Evolutionary conservation across 2,113 vertebrate species (phyloP), one percentile per base, ranked within the genome.

Genomic region (Thalassarche chlororhynchos): DNA sequence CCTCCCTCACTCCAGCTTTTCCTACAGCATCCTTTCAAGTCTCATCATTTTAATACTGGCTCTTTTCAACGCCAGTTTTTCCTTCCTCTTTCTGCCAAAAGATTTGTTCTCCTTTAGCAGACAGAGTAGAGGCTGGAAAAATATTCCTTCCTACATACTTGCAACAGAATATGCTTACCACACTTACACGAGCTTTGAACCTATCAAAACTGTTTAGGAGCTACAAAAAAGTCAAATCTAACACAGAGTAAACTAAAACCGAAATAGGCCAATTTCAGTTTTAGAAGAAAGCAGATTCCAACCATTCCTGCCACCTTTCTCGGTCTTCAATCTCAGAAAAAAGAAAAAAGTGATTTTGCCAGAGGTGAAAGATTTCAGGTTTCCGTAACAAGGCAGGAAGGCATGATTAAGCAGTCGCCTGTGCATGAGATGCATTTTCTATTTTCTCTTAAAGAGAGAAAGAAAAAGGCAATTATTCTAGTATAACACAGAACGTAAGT

Each of bases 71-170:
- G 71, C 54, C 85, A 86, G 42, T 8, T 93, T 90, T 93, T 52
- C 93, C 86, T 88, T 94, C 91, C 60, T 69, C 54, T 77, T 88
- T 86, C 46, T 93, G 90, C 87, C 94, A 97, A 91, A 80, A 71
- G 38, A 51, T 34, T 95, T 91, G 34, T 78, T 90, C 54, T 91
- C n/a, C 54, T 88, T 85, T n/a, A 91, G 81, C 62, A 89, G 69
- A 61, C 62, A 76, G 72, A 81, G 61, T 7, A 87, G 60, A 76
- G 23, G 31, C 66, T 77, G 66, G 66, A 94, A 91, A 88, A 94
- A 74, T 57, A 88, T 28, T 83, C 46, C 51, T 93, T 79, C 58
- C 49, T 65, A 58, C 58, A 26, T 31, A 88, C 40, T 46, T 95
- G 51, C 78, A 80, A 80, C 62, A 79, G 36, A 89, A 81, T 16